Evolutionary conservation across 2,113 vertebrate genomes (phyloP).

Genomic region (Noctilio leporinus): DNA sequence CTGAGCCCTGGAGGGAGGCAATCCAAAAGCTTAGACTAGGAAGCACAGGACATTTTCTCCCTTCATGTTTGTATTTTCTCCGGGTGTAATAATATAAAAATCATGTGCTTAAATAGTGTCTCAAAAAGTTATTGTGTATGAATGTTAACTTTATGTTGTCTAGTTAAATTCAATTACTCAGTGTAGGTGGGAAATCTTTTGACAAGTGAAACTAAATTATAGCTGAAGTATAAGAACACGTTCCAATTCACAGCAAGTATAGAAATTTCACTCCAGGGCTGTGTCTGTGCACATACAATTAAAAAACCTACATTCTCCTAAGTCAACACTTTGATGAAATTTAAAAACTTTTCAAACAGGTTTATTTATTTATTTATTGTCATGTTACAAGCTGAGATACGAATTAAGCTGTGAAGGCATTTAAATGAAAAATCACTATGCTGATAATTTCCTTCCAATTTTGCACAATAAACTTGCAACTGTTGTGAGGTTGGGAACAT

Average conservation of each 20-base stretch:
- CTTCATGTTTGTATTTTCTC: background rate
- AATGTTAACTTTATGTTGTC: background rate
- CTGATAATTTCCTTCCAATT: background rate
- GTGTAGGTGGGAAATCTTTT: background rate
- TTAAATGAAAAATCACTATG: conserved; percentile 7
- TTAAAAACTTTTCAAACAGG: background rate
- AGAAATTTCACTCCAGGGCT: background rate
- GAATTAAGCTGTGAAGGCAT: conserved; percentile 9
- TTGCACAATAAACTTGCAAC: background rate
- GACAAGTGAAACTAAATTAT: background rate
- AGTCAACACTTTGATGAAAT: background rate
- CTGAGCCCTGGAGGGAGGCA: background rate
- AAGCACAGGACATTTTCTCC: background rate
- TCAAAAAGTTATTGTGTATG: background rate
- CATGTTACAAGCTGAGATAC: background rate
- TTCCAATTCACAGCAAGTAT: background rate
- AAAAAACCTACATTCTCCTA: background rate
- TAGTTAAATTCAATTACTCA: conserved; percentile 32
- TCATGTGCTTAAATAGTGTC: conserved; percentile 8
- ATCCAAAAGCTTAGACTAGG: background rate
- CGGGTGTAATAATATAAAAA: background rate
- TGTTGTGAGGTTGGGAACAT: background rate
- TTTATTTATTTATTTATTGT: background rate
- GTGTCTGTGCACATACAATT: background rate
- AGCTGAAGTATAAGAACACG: background rate